Conservation (phyloP, 2,797 vertebrate genomes). For the Poecilia picta region DNA sequence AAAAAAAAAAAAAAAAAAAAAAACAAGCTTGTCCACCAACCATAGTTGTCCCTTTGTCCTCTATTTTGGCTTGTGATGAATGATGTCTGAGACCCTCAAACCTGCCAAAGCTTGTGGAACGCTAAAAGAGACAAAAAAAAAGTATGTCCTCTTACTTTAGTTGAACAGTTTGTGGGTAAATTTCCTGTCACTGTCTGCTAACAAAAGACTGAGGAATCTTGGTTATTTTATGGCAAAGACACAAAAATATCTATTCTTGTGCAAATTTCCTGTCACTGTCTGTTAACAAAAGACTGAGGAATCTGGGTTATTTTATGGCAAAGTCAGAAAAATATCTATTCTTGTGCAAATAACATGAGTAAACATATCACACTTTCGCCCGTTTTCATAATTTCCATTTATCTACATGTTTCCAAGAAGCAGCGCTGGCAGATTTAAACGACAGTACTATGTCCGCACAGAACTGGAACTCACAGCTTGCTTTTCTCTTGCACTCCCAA, state of each 20-base stretch:
- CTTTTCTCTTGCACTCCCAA: slow-evolving; percentile 5
- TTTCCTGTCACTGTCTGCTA: not conserved
- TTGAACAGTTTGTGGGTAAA: not conserved
- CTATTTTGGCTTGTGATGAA: slow-evolving; percentile 72
- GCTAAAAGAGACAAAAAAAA: slow-evolving; percentile 73
- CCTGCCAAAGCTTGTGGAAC: slow-evolving; percentile 93
- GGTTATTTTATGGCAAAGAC: not conserved
- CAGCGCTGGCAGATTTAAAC: not conserved
- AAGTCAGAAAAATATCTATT: not conserved
- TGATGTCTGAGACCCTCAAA: slow-evolving; percentile 90
- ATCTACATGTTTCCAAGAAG: not conserved
- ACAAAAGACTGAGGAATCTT: not conserved
- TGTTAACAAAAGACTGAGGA: not conserved
- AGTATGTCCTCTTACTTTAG: not conserved
- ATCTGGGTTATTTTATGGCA: not conserved
- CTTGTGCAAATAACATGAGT: not conserved
- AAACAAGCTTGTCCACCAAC: slow-evolving; percentile 60
- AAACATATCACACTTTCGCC: not conserved
- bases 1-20: too few species aligned
- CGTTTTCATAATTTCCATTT: not conserved
- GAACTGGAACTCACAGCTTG: not conserved
- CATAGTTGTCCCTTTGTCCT: slow-evolving; percentile 75
- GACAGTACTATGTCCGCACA: not conserved
- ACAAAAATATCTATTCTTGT: not conserved
- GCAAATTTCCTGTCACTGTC: not conserved